Evolutionary conservation across 2,888 invertebrate species (phyloP).

Genomic region (Marasmarcha lunaedactyla): DNA sequence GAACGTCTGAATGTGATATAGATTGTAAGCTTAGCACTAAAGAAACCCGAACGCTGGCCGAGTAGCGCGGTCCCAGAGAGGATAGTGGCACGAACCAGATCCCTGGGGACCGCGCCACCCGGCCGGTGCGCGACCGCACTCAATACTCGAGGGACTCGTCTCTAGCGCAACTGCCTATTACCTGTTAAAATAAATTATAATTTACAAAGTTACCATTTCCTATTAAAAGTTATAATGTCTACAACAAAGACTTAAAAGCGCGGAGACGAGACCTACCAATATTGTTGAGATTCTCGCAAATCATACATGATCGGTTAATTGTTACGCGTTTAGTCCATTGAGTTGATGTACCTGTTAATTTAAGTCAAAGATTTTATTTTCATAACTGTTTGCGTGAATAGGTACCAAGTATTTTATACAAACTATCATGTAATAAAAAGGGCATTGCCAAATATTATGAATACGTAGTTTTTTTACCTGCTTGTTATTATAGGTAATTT

Average conservation of each 20-base stretch:
- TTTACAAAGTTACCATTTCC: neutral
- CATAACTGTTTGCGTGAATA: constrained; percentile 26
- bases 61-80: constrained; percentile 32
- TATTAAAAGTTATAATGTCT: too few species aligned
- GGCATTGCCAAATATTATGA: constrained; percentile 36
- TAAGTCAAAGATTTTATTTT: constrained; percentile 26
- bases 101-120: constrained; percentile 29
- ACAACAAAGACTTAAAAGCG: too few species aligned
- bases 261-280: neutral
- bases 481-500: neutral
- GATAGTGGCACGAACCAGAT: constrained; percentile 39
- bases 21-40: constrained; percentile 61
- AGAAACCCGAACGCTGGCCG: constrained; percentile 35
- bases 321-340: constrained; percentile 42
- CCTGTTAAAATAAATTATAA: constrained; percentile 2
- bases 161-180: constrained; percentile 3
- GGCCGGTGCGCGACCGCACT: constrained; percentile 44
- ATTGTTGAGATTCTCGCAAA: constrained; percentile 36
- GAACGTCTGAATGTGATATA: constrained; percentile 65
- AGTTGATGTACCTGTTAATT: constrained; percentile 68
- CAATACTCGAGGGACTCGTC: constrained; percentile 35
- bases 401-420: constrained; percentile 31
- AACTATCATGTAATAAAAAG: constrained; percentile 37
- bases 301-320: constrained; percentile 34
- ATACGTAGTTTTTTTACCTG: constrained; percentile 22